Evolutionary conservation across 2,888 invertebrate species (phyloP), one percentile per base, ranked within the genome.

Genomic region (Silvanus unidentatus): DNA sequence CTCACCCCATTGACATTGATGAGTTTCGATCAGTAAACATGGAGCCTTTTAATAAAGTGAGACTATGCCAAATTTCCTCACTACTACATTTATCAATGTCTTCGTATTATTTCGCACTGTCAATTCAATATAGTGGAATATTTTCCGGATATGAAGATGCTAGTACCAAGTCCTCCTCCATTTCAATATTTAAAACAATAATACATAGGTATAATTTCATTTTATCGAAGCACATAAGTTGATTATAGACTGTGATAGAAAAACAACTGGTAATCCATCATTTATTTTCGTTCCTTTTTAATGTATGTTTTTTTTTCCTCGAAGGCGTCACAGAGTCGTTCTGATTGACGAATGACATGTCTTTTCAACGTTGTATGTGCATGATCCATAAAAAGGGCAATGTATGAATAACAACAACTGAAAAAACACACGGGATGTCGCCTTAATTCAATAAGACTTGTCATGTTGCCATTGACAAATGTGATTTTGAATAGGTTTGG

Each of bases 391-490:
- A 16, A 42, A 51, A 45, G 48, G 50, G 49, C 46, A 45, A 37
- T 39, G 44, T 49, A 57, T 55, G 57, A 57, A 57, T 55, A 57
- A 55, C 22, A 22, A 22, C 22, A 22, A 22, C 3, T 5, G 4
- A 22, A 22, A 3, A 47, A 50, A 47, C 45, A 16, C 28, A 47
- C 42, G 45, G 47, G 44, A 45, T 44, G 45, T 47, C 47, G 43
- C 22, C 64, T 64, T 66, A 66, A 66, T 66, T 65, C 64, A 66
- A 65, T 66, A 63, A 61, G 59, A 58, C 56, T 58, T 64, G 66
- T 63, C 66, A 62, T 58, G 62, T 59, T 62, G 63, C 59, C 61
- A 60, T 57, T 66, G 66, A 66, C 64, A 66, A 65, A 66, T 66
- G 66, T 48, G 59, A 32, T 32, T 32, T 32, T 32, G 32, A 32